A percentile compares a stretch with the other conserved stretches of the same genome.
These are phyloP conservation scores for Metopia argyrocephala DNA, from an alignment of 2,888 invertebrate genomes.

Conservation along the genomic window DNA sequence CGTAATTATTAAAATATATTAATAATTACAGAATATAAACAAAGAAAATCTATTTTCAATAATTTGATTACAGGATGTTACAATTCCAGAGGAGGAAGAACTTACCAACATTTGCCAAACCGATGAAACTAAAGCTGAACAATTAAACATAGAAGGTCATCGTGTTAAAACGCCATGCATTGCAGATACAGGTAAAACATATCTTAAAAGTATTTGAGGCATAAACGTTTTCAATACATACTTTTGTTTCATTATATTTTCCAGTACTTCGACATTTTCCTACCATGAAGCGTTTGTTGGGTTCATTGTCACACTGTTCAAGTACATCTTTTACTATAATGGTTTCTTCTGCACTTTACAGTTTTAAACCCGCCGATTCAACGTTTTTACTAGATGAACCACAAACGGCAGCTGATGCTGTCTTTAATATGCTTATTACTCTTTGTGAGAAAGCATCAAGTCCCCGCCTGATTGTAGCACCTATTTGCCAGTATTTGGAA, in stretches of 20 bases:
- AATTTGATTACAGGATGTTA: conserved; percentile 72
- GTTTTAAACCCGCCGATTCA: conserved; percentile 73
- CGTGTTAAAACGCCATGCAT: conserved; percentile 83
- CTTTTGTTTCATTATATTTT: not conserved
- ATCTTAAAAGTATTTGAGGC: too few species aligned
- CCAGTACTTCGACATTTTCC: conserved; percentile 86
- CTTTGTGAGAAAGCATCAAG: conserved; percentile 88
- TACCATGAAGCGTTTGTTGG: conserved; percentile 90
- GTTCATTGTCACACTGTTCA: conserved; percentile 87
- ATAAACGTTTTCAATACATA: not conserved
- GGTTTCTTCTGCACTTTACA: conserved; percentile 79
- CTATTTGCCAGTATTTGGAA: conserved; percentile 85
- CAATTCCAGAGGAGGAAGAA: conserved; percentile 79
- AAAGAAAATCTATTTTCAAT: not conserved
- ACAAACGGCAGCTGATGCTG: conserved; percentile 89
- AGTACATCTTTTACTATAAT: conserved; percentile 85
- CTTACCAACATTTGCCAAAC: conserved; percentile 83
- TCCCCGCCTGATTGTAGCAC: conserved; percentile 87
- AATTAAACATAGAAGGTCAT: conserved; percentile 79
- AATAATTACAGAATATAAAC: not conserved
- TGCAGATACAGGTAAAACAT: conserved; percentile 84
- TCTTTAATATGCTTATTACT: conserved; percentile 90
- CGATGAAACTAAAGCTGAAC: conserved; percentile 90
- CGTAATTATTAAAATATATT: conserved; percentile 68
- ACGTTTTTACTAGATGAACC: conserved; percentile 81